Base-by-base conservation (phyloP, 1,140 invertebrate genomes). In the Araneus ventricosus region DNA sequence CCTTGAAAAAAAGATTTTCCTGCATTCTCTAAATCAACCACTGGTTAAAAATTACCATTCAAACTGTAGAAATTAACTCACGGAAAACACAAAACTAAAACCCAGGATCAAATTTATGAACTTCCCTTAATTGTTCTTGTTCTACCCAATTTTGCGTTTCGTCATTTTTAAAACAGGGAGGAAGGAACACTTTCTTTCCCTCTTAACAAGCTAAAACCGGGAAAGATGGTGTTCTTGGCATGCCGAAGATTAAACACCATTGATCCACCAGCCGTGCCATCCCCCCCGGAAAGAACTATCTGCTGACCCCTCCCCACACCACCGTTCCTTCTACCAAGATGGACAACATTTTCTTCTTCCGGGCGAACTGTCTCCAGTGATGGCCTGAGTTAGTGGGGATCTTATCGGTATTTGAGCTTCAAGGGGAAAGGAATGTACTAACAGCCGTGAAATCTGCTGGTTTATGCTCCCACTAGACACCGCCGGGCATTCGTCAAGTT, bases 271-370 rank as follows among this genome's bases (percentile, higher is more conserved):
- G 22, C 37, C 39, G 20, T 63, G 4, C 41, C 34, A 20, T 39
- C 34, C 59, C 85, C 30, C 17, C 30, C 34, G 1, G 22, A 3
- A 14, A 20, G 27, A 75, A 75, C 70, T 34, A 75, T 34, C 82
- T 52, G 17, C 45, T 52, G 45, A 2, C 1, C 45, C 45, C 14
- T 52, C 45, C 45, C 45, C 45, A 17, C 45, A 8, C 17, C 17
- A 17, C n/a, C 4, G 7, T 22, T 27, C 24, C 27, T n/a, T 20
- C 57, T 34, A 61, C 52, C 70, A 75, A 90, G 88, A 59, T 17
- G 37, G 37, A 88, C 52, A 70, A 90, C 88, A 90, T 90, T 90
- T 90, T 80, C 88, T 90, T 80, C 70, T 90, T 90, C 88, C 75
- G 61, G 34, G 22, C 88, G 17, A 82, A 30, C 88, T 90, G 70